These are phyloP conservation scores for Coracopsis vasa DNA, from an alignment of 2,113 vertebrate genomes.

Conservation along the genomic window DNA sequence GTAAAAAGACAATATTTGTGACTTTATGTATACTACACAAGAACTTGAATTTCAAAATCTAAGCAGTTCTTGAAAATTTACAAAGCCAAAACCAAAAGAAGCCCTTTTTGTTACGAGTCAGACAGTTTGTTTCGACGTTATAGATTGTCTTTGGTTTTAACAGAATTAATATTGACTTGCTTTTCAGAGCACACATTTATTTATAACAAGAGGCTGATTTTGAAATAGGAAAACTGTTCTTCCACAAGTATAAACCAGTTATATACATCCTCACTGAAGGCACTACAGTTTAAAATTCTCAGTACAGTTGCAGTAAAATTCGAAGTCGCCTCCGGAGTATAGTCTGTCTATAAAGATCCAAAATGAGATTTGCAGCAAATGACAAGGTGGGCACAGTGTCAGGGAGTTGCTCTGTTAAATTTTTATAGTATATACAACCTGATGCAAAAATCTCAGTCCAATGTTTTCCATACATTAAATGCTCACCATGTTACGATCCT, in stretches of 20 bases:
- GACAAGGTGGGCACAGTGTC: background rate
- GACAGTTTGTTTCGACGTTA: background rate
- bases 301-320: background rate
- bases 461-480: background rate
- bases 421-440: background rate
- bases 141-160: slow-evolving; percentile 47
- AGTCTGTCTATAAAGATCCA: background rate
- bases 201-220: background rate
- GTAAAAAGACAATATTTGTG: background rate
- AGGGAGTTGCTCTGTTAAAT: background rate
- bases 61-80: slow-evolving; percentile 21
- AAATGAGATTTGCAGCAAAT: background rate
- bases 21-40: background rate
- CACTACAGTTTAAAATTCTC: background rate
- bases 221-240: background rate
- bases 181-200: background rate
- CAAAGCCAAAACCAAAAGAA: slow-evolving; percentile 1
- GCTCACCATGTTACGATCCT: background rate
- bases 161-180: background rate
- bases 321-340: background rate
- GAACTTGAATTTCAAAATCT: background rate
- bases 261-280: background rate
- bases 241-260: background rate
- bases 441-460: background rate
- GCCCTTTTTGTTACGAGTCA: background rate